Evolutionary conservation across 2,113 vertebrate genomes (phyloP).

Genomic region (Dasyurus viverrinus): DNA sequence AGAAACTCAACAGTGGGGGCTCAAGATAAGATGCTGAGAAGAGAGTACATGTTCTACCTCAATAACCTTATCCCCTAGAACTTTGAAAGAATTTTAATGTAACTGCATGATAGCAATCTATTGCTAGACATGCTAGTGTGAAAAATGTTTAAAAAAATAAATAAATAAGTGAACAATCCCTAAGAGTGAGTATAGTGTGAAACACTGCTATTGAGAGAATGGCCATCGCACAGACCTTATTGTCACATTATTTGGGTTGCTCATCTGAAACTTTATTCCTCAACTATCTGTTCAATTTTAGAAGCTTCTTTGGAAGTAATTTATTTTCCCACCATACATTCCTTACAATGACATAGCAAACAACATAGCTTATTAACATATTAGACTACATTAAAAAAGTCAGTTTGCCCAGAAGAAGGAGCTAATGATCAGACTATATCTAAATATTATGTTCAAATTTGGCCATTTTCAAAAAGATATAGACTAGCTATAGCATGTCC

Average conservation of each 20-base stretch:
- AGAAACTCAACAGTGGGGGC: background rate
- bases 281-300: background rate
- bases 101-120: background rate
- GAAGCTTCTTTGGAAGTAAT: background rate
- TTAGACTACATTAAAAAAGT: background rate
- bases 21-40: background rate
- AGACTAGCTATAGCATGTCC: background rate
- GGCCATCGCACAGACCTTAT: background rate
- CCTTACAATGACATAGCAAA: background rate
- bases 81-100: background rate
- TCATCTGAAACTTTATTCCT: background rate
- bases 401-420: background rate
- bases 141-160: background rate
- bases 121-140: background rate
- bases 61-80: background rate
- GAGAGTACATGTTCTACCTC: background rate
- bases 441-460: background rate
- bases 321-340: background rate
- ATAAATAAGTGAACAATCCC: background rate
- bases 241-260: background rate
- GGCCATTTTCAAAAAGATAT: background rate
- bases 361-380: background rate
- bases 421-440: background rate
- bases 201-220: background rate
- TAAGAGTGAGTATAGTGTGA: background rate